phyloP scores from a whole-genome alignment of 64 coral and sea anemone species.

The Montipora capricornis region DNA sequence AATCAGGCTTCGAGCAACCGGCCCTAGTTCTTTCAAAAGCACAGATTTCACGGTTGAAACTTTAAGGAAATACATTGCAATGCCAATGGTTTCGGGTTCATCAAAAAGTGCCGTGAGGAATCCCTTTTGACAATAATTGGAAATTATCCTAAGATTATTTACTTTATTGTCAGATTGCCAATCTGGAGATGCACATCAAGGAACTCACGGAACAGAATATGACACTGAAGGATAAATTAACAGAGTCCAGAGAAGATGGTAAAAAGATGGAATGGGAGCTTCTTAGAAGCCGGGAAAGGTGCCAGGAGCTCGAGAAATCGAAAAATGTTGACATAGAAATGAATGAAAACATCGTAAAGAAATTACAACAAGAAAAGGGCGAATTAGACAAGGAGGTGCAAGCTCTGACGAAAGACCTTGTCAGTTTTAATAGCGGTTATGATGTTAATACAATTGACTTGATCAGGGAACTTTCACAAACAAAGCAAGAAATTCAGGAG shows the following conservation, averaged over 20 bases:
- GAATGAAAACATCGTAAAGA: conserved; percentile 14
- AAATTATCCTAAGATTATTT: neutral
- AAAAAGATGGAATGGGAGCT: neutral
- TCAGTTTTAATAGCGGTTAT: neutral
- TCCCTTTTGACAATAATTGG: neutral
- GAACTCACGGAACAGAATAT: conserved; percentile 33
- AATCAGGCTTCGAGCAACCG: no score
- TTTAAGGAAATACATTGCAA: no score
- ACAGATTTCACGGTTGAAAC: no score
- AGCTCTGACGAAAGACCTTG: neutral
- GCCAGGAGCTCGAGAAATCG: neutral
- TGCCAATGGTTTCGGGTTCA: no score
- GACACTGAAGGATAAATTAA: conserved; percentile 30
- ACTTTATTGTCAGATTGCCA: neutral
- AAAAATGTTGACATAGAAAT: conserved; percentile 5
- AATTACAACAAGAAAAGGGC: conserved; percentile 24
- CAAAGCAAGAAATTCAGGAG: conserved; percentile 21
- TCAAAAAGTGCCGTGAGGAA: neutral
- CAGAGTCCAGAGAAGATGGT: neutral
- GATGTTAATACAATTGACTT: neutral
- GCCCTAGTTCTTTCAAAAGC: no score
- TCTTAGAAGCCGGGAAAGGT: conserved; percentile 8
- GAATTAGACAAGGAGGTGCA: conserved; percentile 25
- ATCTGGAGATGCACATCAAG: conserved; percentile 37
- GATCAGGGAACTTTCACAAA: conserved; percentile 1